phyloP scores from a whole-genome alignment of 2,113 vertebrate species.

The Spermophilus dauricus region DNA sequence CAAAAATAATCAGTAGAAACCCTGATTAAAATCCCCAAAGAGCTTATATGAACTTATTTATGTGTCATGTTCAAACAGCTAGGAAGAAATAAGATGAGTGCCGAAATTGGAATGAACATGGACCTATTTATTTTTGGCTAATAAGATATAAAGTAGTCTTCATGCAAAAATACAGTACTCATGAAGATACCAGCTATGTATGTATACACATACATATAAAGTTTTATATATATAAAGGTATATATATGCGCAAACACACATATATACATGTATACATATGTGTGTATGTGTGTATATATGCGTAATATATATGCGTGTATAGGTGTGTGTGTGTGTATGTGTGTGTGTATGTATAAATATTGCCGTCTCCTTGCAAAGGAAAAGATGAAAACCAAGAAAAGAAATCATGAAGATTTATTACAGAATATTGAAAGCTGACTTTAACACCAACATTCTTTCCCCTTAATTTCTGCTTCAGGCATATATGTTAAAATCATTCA shows the following conservation, averaged over 20 bases:
- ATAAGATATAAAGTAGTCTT: neutral
- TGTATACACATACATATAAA: too few relatives aligned
- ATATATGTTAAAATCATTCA: conserved; percentile 17
- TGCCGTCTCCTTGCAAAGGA: neutral
- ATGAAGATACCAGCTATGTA: neutral
- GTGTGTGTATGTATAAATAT: too few relatives aligned
- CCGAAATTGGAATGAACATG: conserved; percentile 63
- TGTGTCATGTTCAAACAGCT: conserved; percentile 75
- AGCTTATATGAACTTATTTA: conserved; percentile 81
- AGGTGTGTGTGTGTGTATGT: too few relatives aligned
- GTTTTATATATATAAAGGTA: too few relatives aligned
- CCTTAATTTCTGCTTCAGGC: neutral
- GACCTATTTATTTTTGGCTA: neutral
- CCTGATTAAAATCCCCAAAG: conserved; percentile 45
- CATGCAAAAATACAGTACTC: neutral
- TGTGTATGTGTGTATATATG: too few relatives aligned
- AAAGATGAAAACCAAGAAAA: neutral
- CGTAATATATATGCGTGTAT: too few relatives aligned
- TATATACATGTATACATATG: neutral
- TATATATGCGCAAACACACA: too few relatives aligned
- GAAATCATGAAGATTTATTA: neutral
- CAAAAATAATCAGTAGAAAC: conserved; percentile 61
- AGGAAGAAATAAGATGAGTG: conserved; percentile 63
- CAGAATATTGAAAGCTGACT: neutral
- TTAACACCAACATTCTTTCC: neutral